Evolutionary conservation across 2,888 invertebrate species (phyloP).

Genomic region (Tetanocera ferruginea): DNA sequence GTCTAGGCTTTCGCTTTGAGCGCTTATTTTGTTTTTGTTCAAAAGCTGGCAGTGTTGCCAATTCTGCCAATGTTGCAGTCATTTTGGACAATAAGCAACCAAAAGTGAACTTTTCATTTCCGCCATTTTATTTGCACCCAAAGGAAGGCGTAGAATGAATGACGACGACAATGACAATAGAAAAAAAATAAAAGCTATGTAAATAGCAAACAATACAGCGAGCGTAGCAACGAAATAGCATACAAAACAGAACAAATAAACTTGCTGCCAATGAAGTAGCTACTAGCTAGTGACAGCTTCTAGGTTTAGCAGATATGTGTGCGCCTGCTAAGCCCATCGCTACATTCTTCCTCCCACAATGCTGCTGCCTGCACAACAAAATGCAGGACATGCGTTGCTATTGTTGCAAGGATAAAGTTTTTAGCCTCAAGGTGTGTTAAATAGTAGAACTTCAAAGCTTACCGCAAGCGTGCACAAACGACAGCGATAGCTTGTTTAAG

Average conservation of each 20-base stretch:
- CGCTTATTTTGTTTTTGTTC: background rate
- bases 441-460: conserved; percentile 40
- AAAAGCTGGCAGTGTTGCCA: background rate
- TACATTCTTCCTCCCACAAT: background rate
- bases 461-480: background rate
- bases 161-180: background rate
- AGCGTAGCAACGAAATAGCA: background rate
- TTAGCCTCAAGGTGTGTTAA: conserved; percentile 59
- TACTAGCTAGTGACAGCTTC: conserved; percentile 1
- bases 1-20: background rate
- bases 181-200: background rate
- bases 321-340: too few species aligned
- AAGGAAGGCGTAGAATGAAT: background rate
- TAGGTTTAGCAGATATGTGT: background rate
- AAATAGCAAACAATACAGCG: background rate
- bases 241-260: conserved; percentile 8
- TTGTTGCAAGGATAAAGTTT: conserved; percentile 43
- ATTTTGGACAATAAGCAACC: conserved; percentile 24
- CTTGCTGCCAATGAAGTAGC: background rate
- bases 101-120: conserved; percentile 29
- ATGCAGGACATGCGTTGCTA: conserved; percentile 22
- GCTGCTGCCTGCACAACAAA: background rate
- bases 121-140: background rate
- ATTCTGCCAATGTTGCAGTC: background rate
- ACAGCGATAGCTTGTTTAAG: background rate